Evolutionary conservation across 2,888 invertebrate species (phyloP), one percentile per base, ranked within the genome.

Genomic region (Automeris io): DNA sequence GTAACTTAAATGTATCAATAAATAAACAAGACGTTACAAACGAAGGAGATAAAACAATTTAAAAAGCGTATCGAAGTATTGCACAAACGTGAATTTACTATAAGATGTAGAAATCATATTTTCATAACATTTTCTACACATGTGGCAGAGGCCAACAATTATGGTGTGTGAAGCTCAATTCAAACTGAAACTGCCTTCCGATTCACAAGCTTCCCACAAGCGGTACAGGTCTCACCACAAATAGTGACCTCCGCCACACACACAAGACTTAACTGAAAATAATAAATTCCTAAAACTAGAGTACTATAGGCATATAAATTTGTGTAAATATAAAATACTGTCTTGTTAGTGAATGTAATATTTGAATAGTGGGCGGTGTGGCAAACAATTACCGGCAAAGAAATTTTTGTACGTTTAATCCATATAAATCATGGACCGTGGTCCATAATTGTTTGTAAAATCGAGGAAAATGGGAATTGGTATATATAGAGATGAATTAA

Each of bases 291-390:
- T 87, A 82, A 81, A 85, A 77, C 87, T 87, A 87, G 82, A 85
- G 85, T 85, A 87, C 79, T 85, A 83, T 83, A 82, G 85, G 72
- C 78, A 81, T 87, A 86, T 85, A 87, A 85, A 87, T 29, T 79
- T 86, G 81, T 87, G 82, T 87, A 87, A 87, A 87, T 88, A 88
- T 88, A 86, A 82, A 83, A 79, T 76, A 83, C 86, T 87, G 79
- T 87, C 66, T 75, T 75, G 77, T 73, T n/a, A 68, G 70, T 70
- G 77, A 75, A 73, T 77, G 78, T 77, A 83, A 87, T 80, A 87
- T 87, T 87, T 87, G 86, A 87, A 87, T 87, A 87, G 86, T 78
- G 80, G 69, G 71, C 73, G 73, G 71, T 69, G 75, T 57, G 65
- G 57, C 54, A 55, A 55, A 40, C 52, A 52, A 49, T 3, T 3